Base-by-base conservation (phyloP, 2,113 vertebrate genomes). In the Crotalus tigris region DNA sequence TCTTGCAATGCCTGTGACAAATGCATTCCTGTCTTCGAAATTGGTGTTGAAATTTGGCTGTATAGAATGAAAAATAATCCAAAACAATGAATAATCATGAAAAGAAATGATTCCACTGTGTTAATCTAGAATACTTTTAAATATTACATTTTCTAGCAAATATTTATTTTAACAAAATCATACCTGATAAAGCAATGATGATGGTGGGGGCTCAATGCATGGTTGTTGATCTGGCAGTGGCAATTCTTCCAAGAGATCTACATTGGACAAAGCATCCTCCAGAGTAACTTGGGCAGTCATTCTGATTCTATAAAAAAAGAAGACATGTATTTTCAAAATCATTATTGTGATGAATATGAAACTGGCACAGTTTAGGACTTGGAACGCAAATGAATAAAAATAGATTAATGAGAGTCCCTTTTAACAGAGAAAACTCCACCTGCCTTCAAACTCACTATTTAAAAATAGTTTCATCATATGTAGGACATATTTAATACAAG, bases 21-120 rank as follows among this genome's bases (percentile, higher is more conserved):
- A 99, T 0, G 99, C 99, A 97, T 99, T 99, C 93, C 99, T 97
- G 97, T 99, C 99, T 96, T 99, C 99, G 94, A 99, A 99, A 98
- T 99, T 99, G 94, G 99, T 99, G 97, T 99, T 99, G 97, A 99
- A 99, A 96, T 99, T 99, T 26, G 99, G 99, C 99, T 99, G 96
- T 4, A 94, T 90, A 92, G 54, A 95, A 96, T 93, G 89, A 91
- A 69, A 85, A 93, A 91, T 4, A 3, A 0, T 13, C n/a, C 39
- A 46, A 81, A 89, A 57, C 3, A n/a, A 93, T 90, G 81, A 91
- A 90, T 59, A 19, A n/a, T 49, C n/a, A 64, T 24, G 0, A 0
- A 4, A 88, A 19, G 7, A 7, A 51, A 94, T 1, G 12, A 87
- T 86, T 89, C 64, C 92, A 0, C 54, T 53, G 9, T 85, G 54